These are phyloP conservation scores for Smutsia temminckii DNA, from an alignment of 2,797 vertebrate genomes.

Conservation along the genomic window DNA sequence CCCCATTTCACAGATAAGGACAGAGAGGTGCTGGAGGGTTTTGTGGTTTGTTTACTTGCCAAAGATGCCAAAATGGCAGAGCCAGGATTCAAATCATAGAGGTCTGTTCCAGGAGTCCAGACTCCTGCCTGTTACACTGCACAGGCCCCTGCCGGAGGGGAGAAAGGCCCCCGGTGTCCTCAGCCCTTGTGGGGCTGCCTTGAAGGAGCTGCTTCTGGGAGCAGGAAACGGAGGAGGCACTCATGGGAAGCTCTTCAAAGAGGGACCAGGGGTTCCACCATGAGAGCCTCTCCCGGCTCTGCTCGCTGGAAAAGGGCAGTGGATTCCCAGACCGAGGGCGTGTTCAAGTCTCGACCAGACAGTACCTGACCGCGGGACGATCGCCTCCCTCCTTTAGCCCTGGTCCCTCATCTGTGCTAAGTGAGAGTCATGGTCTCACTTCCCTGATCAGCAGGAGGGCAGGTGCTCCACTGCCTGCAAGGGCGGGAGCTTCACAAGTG, in stretches of 20 bases:
- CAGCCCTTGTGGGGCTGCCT: background rate
- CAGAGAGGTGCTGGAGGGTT: background rate
- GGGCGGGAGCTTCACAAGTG: background rate
- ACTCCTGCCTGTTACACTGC: accelerated
- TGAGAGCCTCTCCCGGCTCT: background rate
- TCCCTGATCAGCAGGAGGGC: no score
- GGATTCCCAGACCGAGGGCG: background rate
- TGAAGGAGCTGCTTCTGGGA: no score
- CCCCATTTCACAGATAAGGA: background rate
- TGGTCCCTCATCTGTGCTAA: background rate
- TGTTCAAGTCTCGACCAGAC: background rate
- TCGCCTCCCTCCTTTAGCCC: background rate
- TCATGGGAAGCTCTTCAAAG: background rate
- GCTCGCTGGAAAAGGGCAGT: background rate
- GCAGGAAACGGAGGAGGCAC: background rate
- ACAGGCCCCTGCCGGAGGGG: background rate
- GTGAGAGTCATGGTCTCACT: background rate
- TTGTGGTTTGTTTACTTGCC: background rate
- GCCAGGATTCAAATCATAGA: background rate
- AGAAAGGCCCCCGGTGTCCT: background rate
- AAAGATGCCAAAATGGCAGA: background rate
- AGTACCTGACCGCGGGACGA: accelerated
- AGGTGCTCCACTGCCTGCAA: no score
- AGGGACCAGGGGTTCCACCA: background rate
- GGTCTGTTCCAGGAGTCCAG: background rate